These are phyloP conservation scores for Neofelis nebulosa DNA, from an alignment of 2,113 vertebrate genomes.

Conservation along the genomic window DNA sequence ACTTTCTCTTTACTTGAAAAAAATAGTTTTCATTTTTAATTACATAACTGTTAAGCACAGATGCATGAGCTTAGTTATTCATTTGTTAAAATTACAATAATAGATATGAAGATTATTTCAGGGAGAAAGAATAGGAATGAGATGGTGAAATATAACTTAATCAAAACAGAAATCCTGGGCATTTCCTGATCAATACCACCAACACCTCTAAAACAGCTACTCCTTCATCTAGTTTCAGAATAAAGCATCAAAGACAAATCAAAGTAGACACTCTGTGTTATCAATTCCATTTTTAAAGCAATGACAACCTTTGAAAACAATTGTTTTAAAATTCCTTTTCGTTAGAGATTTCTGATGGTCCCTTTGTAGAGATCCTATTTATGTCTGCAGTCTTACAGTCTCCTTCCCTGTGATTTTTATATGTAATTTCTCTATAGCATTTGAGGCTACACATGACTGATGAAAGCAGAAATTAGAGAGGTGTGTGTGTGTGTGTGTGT, in stretches of 20 bases:
- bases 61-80: background rate
- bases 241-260: slow-evolving; percentile 17
- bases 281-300: slow-evolving; percentile 22
- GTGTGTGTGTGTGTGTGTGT: background rate
- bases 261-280: background rate
- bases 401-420: slow-evolving; percentile 16
- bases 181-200: background rate
- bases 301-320: background rate
- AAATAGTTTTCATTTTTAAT: background rate
- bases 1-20: slow-evolving; percentile 25
- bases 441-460: background rate
- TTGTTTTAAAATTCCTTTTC: slow-evolving; percentile 24
- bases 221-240: background rate
- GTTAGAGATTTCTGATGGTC: background rate
- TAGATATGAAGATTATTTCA: slow-evolving; percentile 43
- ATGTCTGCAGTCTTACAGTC: background rate
- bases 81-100: slow-evolving; percentile 35
- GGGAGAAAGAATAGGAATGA: background rate
- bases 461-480: background rate
- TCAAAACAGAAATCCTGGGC: background rate
- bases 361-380: slow-evolving; percentile 9
- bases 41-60: background rate
- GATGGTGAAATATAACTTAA: background rate
- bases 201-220: background rate
- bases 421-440: background rate